A percentile compares a stretch with the other conserved stretches of the same genome.
These are phyloP conservation scores for Hyposmocoma kahamanoa DNA, from an alignment of 1,140 invertebrate species.

Conservation along the genomic window DNA sequence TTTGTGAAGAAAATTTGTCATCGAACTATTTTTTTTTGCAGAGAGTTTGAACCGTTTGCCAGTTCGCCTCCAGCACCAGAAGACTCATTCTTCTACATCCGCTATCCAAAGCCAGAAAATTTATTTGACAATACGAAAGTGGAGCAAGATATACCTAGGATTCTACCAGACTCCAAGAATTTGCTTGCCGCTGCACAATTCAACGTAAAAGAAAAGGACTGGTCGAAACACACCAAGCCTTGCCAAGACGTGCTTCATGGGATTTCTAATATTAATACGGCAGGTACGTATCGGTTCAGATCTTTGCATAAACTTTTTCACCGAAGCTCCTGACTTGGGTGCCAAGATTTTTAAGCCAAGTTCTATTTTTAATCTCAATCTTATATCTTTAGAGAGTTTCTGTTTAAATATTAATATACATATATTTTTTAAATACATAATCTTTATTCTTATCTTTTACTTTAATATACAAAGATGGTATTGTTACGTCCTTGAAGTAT, in stretches of 20 bases:
- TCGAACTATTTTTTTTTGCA: conserved; percentile 42
- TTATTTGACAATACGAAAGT: conserved; percentile 44
- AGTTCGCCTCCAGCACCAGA: conserved; percentile 82
- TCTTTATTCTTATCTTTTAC: no score
- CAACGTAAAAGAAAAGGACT: conserved; percentile 65
- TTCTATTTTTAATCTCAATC: no score
- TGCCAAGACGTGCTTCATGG: conserved; percentile 78
- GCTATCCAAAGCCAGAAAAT: conserved; percentile 71
- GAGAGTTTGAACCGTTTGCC: conserved; percentile 79
- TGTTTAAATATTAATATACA: no score
- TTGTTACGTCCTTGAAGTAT: no score
- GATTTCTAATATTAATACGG: conserved; percentile 49
- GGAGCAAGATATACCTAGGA: conserved; percentile 22
- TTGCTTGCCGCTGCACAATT: neutral
- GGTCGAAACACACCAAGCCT: conserved; percentile 78
- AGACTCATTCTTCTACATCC: conserved; percentile 81
- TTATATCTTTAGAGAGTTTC: no score
- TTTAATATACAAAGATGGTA: no score
- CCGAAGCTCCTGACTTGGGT: no score
- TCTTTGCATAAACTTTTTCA: no score
- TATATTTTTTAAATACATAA: no score
- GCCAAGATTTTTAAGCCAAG: no score
- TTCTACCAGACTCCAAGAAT: conserved; percentile 22
- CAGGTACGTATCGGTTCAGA: no score
- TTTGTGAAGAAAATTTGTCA: neutral